These are phyloP conservation scores for Bursaphelenchus okinawaensis DNA, from an alignment of 2,888 invertebrate genomes.

Conservation along the genomic window DNA sequence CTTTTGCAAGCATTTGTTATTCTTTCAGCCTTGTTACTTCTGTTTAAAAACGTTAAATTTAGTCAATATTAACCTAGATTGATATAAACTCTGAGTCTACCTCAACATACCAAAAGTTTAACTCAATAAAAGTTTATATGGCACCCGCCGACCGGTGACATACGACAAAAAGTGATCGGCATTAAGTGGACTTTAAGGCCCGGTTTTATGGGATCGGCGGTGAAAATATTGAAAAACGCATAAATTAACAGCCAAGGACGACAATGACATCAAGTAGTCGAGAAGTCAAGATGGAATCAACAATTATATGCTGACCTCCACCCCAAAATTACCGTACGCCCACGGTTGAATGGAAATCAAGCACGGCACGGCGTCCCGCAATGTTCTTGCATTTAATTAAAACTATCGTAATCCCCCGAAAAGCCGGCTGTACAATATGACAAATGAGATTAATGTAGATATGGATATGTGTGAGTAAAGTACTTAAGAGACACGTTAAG, in stretches of 20 bases:
- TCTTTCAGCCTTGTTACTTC: too few relatives aligned
- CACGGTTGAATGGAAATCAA: background rate
- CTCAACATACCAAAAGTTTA: too few relatives aligned
- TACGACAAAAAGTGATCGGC: background rate
- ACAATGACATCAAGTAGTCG: background rate
- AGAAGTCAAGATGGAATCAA: background rate
- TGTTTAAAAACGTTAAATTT: too few relatives aligned
- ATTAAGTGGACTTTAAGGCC: background rate
- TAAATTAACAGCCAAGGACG: slow-evolving; percentile 2
- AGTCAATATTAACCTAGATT: too few relatives aligned
- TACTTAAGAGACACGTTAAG: too few relatives aligned
- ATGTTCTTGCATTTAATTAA: background rate
- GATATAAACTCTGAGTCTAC: too few relatives aligned
- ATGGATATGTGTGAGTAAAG: too few relatives aligned
- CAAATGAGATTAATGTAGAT: background rate
- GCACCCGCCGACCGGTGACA: background rate
- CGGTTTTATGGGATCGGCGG: background rate
- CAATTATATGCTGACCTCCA: background rate
- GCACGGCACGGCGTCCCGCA: background rate
- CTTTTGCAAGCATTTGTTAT: too few relatives aligned
- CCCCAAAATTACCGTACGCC: background rate
- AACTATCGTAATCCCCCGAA: slow-evolving; percentile 12
- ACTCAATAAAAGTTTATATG: too few relatives aligned
- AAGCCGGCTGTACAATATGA: background rate
- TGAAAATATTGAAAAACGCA: background rate